A percentile compares a stretch with the other conserved stretches of the same genome.
Conservation (phyloP, 2,113 vertebrate species). For the Gasterosteus aculeatus region DNA sequence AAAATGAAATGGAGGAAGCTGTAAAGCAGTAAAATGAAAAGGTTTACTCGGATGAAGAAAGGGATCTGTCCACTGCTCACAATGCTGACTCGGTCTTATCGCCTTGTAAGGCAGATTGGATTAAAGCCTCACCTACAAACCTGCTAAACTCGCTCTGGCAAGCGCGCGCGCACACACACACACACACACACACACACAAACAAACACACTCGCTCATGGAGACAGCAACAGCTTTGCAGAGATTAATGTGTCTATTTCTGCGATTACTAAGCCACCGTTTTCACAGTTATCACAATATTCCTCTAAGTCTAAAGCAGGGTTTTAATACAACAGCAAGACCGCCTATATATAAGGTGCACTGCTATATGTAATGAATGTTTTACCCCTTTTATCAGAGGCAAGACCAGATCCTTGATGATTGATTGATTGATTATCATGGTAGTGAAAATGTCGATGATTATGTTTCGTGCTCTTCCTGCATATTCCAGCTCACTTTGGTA, state of each 20-base stretch:
- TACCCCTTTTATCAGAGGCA: slow-evolving; percentile 15
- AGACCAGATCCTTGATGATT: neutral
- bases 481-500: neutral
- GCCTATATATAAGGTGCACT: neutral
- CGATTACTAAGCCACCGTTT: slow-evolving; percentile 54
- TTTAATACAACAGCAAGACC: slow-evolving; percentile 16
- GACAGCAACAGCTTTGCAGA: slow-evolving; percentile 31
- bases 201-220: slow-evolving; percentile 14
- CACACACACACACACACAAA: neutral
- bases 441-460: neutral
- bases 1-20: slow-evolving; percentile 12
- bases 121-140: slow-evolving; percentile 64
- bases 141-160: slow-evolving; percentile 60
- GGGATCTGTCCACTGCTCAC: slow-evolving; percentile 38
- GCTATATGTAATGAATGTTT: neutral
- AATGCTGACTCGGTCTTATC: slow-evolving; percentile 65
- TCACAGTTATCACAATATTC: slow-evolving; percentile 44
- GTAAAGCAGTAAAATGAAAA: slow-evolving; percentile 11
- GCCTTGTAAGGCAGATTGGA: slow-evolving; percentile 54
- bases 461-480: neutral
- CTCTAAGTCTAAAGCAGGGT: slow-evolving; percentile 15
- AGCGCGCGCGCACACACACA: slow-evolving; percentile 15
- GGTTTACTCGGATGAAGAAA: slow-evolving; percentile 27
- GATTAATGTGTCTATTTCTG: slow-evolving; percentile 58
- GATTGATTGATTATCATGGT: neutral